Evolutionary conservation across 2,888 invertebrate species (phyloP), one percentile per base, ranked within the genome.

Genomic region (Ichneumoninae sp.): DNA sequence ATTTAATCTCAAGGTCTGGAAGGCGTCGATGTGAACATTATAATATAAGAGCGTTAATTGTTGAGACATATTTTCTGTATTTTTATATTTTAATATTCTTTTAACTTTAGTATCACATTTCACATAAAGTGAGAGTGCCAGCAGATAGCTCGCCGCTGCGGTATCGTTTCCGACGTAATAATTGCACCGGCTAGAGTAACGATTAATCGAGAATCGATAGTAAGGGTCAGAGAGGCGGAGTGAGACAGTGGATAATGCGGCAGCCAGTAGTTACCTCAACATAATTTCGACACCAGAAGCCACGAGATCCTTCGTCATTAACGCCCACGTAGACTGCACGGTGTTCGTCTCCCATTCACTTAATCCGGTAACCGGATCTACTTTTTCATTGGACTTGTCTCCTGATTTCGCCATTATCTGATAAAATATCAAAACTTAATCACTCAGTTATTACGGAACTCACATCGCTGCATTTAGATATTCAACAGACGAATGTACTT

Each of bases 201-300:
- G 86, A 86, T 87, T 87, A 87, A 87, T 87, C 85, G 86, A 86
- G 86, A 85, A 84, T 86, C 86, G 83, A 87, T 86, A 85, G 57
- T 66, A 77, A 78, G 66, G 54, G 75, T 52, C 62, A 70, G 74
- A 65, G 82, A 66, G 62, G 30, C 26, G 57, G 47, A 60, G 26
- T 10, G 75, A 68, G 47, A 47, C 26, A 26, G n/a, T 22, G 36
- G 22, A 13, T 54, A 72, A 77, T 79, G 80, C 65, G 80, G 47
- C 19, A 26, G 60, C 54, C 68, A 54, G 50, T 87, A 92, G 94
- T 93, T 91, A 95, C 95, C 93, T 89, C 70, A 92, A 86, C 90
- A 95, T 94, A 69, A 95, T 91, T 52, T 94, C 91, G 22, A 94
- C 88, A 70, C 94, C 95, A 82, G 93, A 92, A 82, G 90, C 92